Percentiles rank a stretch among this genome's conserved stretches.
Conservation (phyloP, 1,140 invertebrate species). For the Glossosoma conforme region DNA sequence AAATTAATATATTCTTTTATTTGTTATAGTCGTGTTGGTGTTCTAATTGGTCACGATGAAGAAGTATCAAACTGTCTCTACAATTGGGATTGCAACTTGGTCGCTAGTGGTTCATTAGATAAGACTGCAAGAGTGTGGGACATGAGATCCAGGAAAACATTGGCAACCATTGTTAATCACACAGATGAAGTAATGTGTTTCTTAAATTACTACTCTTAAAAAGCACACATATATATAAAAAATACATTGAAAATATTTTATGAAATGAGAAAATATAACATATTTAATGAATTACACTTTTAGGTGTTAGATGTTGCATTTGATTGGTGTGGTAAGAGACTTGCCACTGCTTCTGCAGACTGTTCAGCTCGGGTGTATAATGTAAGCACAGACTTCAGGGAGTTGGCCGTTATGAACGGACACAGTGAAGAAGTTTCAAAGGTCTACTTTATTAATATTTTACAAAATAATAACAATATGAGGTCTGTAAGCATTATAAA, state of each 20-base stretch:
- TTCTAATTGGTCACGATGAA: constrained; percentile 62
- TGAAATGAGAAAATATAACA: constrained; percentile 6
- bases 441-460: constrained; percentile 35
- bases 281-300: constrained; percentile 7
- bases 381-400: constrained; percentile 53
- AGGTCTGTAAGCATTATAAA: neutral
- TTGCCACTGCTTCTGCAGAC: constrained; percentile 70
- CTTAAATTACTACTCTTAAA: no score
- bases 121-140: constrained; percentile 75
- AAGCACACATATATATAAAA: no score
- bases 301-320: constrained; percentile 68
- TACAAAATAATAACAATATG: constrained; percentile 6
- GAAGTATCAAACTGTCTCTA: constrained; percentile 73
- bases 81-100: constrained; percentile 65
- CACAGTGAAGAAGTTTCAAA: constrained; percentile 75
- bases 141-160: constrained; percentile 51
- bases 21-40: constrained; percentile 53
- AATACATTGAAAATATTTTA: no score
- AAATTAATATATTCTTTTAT: no score
- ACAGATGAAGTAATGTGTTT: constrained; percentile 58
- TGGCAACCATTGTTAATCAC: constrained; percentile 60
- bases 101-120: constrained; percentile 70
- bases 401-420: constrained; percentile 60
- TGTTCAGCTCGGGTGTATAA: constrained; percentile 66
- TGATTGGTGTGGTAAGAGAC: constrained; percentile 61